Evolutionary conservation across 2,113 vertebrate species (phyloP).

Genomic region (Serilophus lunatus): DNA sequence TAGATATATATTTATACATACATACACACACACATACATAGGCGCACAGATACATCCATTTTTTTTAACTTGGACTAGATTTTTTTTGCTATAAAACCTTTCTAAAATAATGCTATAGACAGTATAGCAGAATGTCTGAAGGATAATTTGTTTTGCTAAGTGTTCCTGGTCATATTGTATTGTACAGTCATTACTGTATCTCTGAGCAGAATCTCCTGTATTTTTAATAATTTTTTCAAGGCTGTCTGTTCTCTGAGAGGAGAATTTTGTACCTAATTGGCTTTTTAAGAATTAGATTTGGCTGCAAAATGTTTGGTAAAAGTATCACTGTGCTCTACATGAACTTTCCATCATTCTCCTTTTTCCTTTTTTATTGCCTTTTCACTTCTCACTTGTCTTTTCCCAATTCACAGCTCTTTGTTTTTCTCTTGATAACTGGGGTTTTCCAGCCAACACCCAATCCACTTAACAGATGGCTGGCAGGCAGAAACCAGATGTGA

Average conservation of each 20-base stretch:
- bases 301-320: not conserved
- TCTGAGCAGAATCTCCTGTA: not conserved
- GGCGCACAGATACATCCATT: not conserved
- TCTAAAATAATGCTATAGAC: not conserved
- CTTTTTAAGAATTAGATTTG: not conserved
- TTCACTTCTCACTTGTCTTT: not conserved
- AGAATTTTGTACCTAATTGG: not conserved
- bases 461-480: constrained; percentile 54
- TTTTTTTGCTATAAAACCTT: not conserved
- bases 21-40: not conserved
- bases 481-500: constrained; percentile 59
- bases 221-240: not conserved
- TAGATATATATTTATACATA: not conserved
- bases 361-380: not conserved
- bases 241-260: not conserved
- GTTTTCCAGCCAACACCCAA: constrained; percentile 52
- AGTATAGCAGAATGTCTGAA: not conserved
- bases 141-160: not conserved
- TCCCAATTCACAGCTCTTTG: not conserved
- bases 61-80: not conserved
- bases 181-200: not conserved
- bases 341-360: not conserved
- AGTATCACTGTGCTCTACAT: not conserved
- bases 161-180: not conserved
- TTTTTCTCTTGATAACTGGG: constrained; percentile 25